A percentile compares a stretch with the other conserved stretches of the same genome.
Evolutionary conservation across 2,888 invertebrate genomes (phyloP).

Genomic region (Philopedon plagiatum): DNA sequence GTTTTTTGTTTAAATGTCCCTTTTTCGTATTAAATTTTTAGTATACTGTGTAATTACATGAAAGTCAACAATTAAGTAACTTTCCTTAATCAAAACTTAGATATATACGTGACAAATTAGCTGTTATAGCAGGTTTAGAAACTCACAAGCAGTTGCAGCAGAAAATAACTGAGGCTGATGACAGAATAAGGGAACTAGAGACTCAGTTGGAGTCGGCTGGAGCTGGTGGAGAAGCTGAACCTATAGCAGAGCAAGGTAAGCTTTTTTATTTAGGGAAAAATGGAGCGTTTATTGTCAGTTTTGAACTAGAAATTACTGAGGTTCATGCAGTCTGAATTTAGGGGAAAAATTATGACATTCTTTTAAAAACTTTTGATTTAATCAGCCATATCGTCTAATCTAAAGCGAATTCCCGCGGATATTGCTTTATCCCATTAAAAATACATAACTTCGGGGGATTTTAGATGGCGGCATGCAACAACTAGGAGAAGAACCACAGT

Average conservation of each 20-base stretch:
- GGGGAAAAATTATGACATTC: too few species aligned
- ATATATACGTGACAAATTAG: constrained; percentile 71
- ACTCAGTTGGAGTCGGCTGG: constrained; percentile 69
- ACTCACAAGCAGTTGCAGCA: constrained; percentile 62
- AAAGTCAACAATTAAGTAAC: background rate
- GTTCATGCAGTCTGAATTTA: too few species aligned
- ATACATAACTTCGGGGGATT: too few species aligned
- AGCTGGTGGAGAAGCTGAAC: constrained; percentile 38
- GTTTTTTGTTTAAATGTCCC: too few species aligned
- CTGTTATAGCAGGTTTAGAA: constrained; percentile 67
- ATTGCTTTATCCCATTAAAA: too few species aligned
- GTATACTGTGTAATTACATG: too few species aligned
- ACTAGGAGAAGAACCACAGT: constrained; percentile 14
- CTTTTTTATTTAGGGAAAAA: background rate
- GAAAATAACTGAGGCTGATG: constrained; percentile 74
- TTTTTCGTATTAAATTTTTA: too few species aligned
- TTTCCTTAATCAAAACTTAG: constrained; percentile 58
- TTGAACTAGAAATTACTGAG: too few species aligned
- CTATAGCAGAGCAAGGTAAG: constrained; percentile 21
- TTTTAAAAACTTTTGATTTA: too few species aligned
- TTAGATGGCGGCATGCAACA: background rate
- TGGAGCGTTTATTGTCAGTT: too few species aligned
- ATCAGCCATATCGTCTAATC: too few species aligned
- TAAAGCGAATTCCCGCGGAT: too few species aligned
- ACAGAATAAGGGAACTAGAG: constrained; percentile 75